Evolutionary conservation across 2,113 vertebrate genomes (phyloP).

Genomic region (Pseudonaja textilis): DNA sequence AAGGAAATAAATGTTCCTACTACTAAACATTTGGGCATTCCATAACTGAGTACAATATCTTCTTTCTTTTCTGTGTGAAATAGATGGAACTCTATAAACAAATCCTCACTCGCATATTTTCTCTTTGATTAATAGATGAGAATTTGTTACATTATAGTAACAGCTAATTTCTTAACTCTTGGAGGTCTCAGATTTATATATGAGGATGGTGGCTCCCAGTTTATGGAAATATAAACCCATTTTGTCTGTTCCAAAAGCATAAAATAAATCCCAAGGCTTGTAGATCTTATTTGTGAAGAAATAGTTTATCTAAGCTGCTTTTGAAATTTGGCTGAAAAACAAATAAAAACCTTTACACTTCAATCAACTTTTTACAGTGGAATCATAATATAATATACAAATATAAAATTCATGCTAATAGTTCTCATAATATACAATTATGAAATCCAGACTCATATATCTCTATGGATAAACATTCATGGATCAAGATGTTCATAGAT

Average conservation of each 20-base stretch:
- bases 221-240: neutral
- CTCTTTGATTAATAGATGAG: neutral
- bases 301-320: neutral
- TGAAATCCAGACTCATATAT: neutral
- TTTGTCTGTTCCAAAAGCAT: neutral
- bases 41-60: neutral
- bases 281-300: neutral
- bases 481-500: neutral
- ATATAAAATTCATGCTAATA: neutral
- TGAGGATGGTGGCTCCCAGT: neutral
- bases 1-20: neutral
- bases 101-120: neutral
- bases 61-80: neutral
- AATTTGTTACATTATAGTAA: neutral
- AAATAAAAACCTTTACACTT: neutral
- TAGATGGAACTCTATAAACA: neutral
- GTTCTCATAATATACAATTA: neutral
- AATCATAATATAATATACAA: neutral
- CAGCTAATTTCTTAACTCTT: neutral
- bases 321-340: neutral
- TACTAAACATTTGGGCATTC: neutral
- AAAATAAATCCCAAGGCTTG: neutral
- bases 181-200: neutral
- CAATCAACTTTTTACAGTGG: neutral
- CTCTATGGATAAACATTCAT: neutral